Base-by-base conservation (phyloP, 1,140 invertebrate species). In the Drosophila prosaltans region DNA sequence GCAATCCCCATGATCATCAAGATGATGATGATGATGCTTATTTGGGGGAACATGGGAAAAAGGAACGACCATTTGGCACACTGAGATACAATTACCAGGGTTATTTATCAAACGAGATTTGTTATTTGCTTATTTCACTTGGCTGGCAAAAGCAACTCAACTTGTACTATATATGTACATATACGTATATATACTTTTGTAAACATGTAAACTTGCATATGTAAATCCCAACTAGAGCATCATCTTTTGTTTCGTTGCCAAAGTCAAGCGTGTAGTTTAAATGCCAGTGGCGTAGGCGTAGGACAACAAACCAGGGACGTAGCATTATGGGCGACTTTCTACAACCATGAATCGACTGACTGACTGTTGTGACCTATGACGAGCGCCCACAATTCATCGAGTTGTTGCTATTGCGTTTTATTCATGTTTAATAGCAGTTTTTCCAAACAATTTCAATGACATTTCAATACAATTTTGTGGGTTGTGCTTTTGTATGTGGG, bases 251-350 rank as follows among this genome's bases (percentile, higher is more conserved):
- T 68, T 58, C 65, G 66, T 66, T 78, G 81, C 81, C 81, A 85
- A 85, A 85, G 78, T 85, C 74, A 80, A 74, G 77, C 70, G 6
- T 36, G 2, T 36, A 11, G 69, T 59, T 73, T 84, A 84, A 84
- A 84, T 75, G 74, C 51, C 62, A 70, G 45, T 10, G 59, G 74
- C 70, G 78, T 78, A 55, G 73, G 74, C 45, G 67, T 21, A 51
- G 45, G 45, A 51, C 21, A 5, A 8, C 7, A 1, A 26, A 1
- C 45, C 21, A 51, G 45, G 24, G 45, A 11, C 45, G 45, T 8
- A 16, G 16, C 16, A 16, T 21, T 32, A 32, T 72, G 66, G 67
- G 45, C 39, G 54, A 77, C 74, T 77, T 77, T 77, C 74, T 41
- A 41, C 36, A 28, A 30, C 61, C 48, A 16, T 61, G 48, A 55